Percentiles rank a stretch among this genome's conserved stretches.
Conservation (phyloP, 1,140 invertebrate genomes). For the Bombus polaris region DNA sequence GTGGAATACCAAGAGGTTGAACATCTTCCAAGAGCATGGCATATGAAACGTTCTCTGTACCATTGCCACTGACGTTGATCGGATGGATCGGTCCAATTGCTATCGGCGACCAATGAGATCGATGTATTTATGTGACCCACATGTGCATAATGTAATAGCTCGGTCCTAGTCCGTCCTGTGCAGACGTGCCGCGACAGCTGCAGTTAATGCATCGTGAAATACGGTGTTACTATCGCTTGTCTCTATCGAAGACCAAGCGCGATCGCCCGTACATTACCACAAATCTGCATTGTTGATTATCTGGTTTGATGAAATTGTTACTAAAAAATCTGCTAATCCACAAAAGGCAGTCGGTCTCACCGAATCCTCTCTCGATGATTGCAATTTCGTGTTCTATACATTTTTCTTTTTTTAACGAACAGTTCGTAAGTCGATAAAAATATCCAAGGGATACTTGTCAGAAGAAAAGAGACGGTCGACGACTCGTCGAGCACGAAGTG, state of each 20-base stretch:
- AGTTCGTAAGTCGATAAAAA: neutral
- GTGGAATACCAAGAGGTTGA: conserved; percentile 15
- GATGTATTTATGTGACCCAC: conserved; percentile 80
- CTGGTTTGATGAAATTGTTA: conserved; percentile 5
- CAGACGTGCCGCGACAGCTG: conserved; percentile 77
- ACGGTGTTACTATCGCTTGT: conserved; percentile 67
- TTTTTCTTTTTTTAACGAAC: no score
- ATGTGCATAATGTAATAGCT: conserved; percentile 79
- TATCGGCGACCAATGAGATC: conserved; percentile 73
- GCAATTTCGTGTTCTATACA: neutral
- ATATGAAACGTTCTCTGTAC: neutral
- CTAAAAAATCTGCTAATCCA: neutral
- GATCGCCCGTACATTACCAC: conserved; percentile 53
- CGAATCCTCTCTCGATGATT: neutral
- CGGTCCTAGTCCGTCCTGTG: conserved; percentile 69
- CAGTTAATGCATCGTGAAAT: conserved; percentile 78
- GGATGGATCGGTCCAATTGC: conserved; percentile 65
- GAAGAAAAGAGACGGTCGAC: conserved; percentile 48
- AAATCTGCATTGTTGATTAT: conserved; percentile 55
- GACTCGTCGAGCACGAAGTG: conserved; percentile 55
- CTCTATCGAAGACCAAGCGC: conserved; percentile 63
- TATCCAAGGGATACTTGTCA: conserved; percentile 12
- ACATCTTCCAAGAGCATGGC: conserved; percentile 31
- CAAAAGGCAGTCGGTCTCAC: neutral
- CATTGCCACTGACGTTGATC: conserved; percentile 60